Evolutionary conservation across 2,888 invertebrate genomes (phyloP).

Genomic region (Sminthurinus aureus): DNA sequence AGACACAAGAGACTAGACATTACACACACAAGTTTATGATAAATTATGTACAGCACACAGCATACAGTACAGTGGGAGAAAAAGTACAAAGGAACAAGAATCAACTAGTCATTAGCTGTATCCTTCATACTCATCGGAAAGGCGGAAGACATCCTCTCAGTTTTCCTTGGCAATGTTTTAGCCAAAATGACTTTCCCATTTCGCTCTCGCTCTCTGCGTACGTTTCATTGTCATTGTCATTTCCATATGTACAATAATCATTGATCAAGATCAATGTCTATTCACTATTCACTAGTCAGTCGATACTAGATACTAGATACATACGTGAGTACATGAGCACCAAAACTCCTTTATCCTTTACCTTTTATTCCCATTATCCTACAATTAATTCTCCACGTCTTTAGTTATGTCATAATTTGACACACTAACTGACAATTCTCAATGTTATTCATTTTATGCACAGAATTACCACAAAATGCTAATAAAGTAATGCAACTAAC

Average conservation of each 20-base stretch:
- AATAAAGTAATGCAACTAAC: neutral
- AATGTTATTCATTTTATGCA: neutral
- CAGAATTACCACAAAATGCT: neutral
- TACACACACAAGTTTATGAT: neutral
- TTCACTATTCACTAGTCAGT: neutral
- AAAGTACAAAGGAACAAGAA: neutral
- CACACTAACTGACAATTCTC: neutral
- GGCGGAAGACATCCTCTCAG: conserved; percentile 10
- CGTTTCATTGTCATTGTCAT: neutral
- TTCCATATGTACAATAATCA: neutral
- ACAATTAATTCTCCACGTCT: too few species aligned
- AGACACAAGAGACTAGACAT: neutral
- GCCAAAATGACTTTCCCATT: neutral
- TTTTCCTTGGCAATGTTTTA: conserved; percentile 12
- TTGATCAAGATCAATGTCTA: neutral
- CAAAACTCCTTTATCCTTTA: neutral
- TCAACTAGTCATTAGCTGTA: neutral
- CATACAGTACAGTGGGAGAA: neutral
- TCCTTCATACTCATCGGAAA: neutral
- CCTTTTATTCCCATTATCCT: neutral
- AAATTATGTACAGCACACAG: too few species aligned
- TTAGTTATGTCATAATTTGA: too few species aligned
- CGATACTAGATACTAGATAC: neutral
- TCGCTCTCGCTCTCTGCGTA: neutral
- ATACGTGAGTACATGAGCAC: neutral